phyloP scores from a whole-genome alignment of 2,797 vertebrate genomes.

The Ambastaia sidthimunki region DNA sequence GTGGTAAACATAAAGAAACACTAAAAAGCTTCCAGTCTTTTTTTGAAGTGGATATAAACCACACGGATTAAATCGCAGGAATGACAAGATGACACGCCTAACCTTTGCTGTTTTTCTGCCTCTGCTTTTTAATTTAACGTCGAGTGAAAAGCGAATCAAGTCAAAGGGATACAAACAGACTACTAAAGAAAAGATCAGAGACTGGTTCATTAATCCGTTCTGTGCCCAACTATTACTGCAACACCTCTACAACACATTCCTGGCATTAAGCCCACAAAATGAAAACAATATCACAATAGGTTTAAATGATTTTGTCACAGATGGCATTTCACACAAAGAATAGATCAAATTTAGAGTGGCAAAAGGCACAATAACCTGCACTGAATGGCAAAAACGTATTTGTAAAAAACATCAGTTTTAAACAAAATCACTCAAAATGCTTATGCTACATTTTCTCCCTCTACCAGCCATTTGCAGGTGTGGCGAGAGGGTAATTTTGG shows the following conservation, averaged over 20 bases:
- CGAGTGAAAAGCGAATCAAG: neutral
- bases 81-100: neutral
- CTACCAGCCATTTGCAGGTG: constrained; percentile 8
- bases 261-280: neutral
- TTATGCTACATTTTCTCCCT: neutral
- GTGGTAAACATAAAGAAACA: no score
- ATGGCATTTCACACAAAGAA: neutral
- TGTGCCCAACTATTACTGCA: neutral
- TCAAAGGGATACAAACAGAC: neutral
- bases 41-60: neutral
- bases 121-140: neutral
- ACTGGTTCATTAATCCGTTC: neutral
- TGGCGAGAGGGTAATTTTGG: neutral
- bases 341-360: neutral
- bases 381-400: neutral
- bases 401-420: neutral
- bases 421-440: neutral
- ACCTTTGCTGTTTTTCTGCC: neutral
- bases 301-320: neutral
- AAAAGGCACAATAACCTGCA: neutral
- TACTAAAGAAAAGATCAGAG: neutral
- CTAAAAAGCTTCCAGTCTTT: neutral
- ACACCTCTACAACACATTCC: neutral
- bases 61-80: neutral
- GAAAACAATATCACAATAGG: neutral